These are phyloP conservation scores for Eupleurogrammus muticus DNA, from an alignment of 2,797 vertebrate species.

Conservation along the genomic window DNA sequence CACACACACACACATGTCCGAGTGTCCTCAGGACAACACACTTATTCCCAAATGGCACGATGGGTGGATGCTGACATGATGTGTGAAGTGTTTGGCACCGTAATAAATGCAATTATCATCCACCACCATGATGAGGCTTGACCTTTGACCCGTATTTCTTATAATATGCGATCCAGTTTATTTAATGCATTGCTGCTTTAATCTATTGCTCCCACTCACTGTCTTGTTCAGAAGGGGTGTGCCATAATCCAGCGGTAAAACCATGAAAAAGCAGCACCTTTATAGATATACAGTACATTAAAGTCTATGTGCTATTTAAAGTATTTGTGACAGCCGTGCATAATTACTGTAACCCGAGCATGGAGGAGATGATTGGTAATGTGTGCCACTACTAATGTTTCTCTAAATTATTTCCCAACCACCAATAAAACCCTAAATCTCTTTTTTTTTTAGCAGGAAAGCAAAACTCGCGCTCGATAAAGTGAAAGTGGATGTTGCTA, in stretches of 20 bases:
- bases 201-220: neutral
- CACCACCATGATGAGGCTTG: slow-evolving; percentile 52
- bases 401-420: slow-evolving; percentile 34
- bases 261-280: neutral
- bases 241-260: neutral
- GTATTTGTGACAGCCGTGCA: slow-evolving; percentile 1
- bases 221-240: neutral
- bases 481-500: slow-evolving; percentile 18
- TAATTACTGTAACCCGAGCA: slow-evolving; percentile 28
- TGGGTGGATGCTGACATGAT: too few species aligned
- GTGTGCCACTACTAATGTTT: slow-evolving; percentile 25
- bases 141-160: slow-evolving; percentile 51
- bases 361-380: slow-evolving; percentile 21
- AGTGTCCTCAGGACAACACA: too few species aligned
- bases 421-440: slow-evolving; percentile 34
- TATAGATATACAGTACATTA: neutral
- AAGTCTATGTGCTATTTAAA: neutral
- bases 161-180: slow-evolving; percentile 26
- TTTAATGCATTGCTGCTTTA: slow-evolving; percentile 12
- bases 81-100: too few species aligned
- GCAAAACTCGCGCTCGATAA: slow-evolving; percentile 23
- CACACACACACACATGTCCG: too few species aligned
- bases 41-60: too few species aligned
- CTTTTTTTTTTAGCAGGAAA: slow-evolving; percentile 30
- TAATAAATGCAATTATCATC: too few species aligned